Conservation (phyloP, 2,113 vertebrate genomes). For the Sakesphorus luctuosus region DNA sequence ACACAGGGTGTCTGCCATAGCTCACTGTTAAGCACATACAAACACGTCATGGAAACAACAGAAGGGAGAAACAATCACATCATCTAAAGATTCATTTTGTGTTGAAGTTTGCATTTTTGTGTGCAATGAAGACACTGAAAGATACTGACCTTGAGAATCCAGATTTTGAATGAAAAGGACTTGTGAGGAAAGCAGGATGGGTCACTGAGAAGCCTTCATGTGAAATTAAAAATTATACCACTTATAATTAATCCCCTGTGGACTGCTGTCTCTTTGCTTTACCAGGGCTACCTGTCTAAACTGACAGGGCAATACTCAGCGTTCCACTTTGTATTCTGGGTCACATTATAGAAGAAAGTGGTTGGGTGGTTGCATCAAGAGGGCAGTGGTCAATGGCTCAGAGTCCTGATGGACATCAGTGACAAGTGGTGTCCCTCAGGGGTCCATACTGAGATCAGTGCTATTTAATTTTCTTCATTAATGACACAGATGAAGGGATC, state of each 20-base stretch:
- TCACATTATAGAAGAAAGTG: neutral
- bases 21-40: neutral
- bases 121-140: neutral
- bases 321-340: neutral
- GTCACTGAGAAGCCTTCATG: neutral
- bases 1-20: neutral
- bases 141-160: neutral
- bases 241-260: neutral
- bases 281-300: neutral
- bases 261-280: neutral
- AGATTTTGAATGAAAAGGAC: neutral
- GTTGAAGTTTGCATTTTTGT: neutral
- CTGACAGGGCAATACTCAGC: neutral
- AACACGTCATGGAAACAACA: neutral
- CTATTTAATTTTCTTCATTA: neutral
- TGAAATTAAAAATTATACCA: neutral
- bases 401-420: neutral
- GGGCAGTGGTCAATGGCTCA: neutral
- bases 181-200: neutral
- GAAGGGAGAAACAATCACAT: neutral
- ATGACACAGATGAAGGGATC: rapidly evolving
- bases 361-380: neutral
- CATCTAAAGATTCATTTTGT: neutral
- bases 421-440: neutral
- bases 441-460: neutral